Conservation (phyloP, 2,888 invertebrate genomes). For the Mesochorus sp. region DNA sequence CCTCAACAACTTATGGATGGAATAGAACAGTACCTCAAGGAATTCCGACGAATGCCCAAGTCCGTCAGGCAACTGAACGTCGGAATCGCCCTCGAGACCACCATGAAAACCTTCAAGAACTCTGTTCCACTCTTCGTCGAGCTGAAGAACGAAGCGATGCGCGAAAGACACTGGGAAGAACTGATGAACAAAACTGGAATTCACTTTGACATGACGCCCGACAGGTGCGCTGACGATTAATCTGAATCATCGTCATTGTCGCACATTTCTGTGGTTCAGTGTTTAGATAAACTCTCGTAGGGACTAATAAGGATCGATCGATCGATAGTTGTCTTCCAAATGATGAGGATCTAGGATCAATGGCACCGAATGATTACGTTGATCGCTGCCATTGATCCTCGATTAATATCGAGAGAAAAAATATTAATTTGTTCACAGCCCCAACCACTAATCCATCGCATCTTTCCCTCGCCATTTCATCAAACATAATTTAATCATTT, state of each 20-base stretch:
- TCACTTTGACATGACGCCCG: conserved; percentile 93
- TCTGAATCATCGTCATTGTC: conserved; percentile 25
- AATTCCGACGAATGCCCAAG: conserved; percentile 90
- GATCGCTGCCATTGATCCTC: conserved; percentile 44
- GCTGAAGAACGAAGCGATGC: conserved; percentile 94
- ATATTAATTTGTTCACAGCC: conserved; percentile 39
- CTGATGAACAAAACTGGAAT: conserved; percentile 93
- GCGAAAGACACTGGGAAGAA: conserved; percentile 95
- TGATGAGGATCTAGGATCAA: conserved; percentile 30
- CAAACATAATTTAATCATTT: conserved; percentile 14
- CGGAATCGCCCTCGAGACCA: conserved; percentile 88
- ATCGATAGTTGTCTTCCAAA: not conserved
- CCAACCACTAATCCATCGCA: not conserved
- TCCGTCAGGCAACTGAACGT: conserved; percentile 84
- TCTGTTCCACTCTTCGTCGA: conserved; percentile 95
- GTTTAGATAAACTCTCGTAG: conserved; percentile 26
- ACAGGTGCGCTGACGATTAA: conserved; percentile 79
- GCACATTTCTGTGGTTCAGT: conserved; percentile 7
- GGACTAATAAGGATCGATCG: conserved; percentile 28
- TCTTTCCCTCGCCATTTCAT: not conserved
- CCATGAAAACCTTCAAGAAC: conserved; percentile 94
- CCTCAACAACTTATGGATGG: conserved; percentile 92
- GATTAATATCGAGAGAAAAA: not conserved
- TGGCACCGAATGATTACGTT: conserved; percentile 17
- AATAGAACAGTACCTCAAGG: conserved; percentile 92